Base-by-base conservation (phyloP, 2,888 invertebrate species). In the Drosophila buzzatii region DNA sequence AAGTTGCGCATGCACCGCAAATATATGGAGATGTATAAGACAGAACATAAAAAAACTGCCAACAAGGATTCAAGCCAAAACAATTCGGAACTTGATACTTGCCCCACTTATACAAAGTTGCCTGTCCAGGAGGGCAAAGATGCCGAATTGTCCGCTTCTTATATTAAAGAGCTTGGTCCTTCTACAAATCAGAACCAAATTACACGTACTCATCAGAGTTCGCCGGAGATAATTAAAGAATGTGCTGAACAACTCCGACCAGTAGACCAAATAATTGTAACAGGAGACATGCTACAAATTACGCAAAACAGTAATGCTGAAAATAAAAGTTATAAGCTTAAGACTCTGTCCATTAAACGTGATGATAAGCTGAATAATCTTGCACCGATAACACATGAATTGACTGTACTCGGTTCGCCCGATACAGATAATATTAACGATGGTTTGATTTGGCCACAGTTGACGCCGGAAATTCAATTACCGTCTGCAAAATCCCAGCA, bases 1-100 rank as follows among this genome's bases (percentile, higher is more conserved):
- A 65, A 70, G 44, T 3, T 31, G 9, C 59, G 49, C 3, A 7
- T 60, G 66, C 65, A 74, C 20, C 68, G 53, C 0, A 61, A 84
- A 6, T 85, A 87, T n/a, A 51, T 81, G 20, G 70, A 73, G 23
- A 68, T 68, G 31, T 79, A 85, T 20, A 53, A 63, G 6, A 44
- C 51, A 27, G 56, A 84, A 68, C 53, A 64, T 56, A 56, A 75
- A 23, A 65, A 73, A 71, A 65, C 76, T 6, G 52, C 35, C 14
- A 45, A 44, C 2, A 73, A 67, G 12, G 23, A 35, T 1, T 53
- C 56, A 0, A 58, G 23, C 31, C 8, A 23, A 18, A 47, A 10
- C 2, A 23, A 3, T 9, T 27, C 58, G 0, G 42, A 59, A 1
- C 27, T 62, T 14, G 51, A 33, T 0, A 0, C 4, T 0, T 20